Evolutionary conservation across 1,140 invertebrate species (phyloP), one percentile per base, ranked within the genome.

Genomic region (Vanessa tameamea): DNA sequence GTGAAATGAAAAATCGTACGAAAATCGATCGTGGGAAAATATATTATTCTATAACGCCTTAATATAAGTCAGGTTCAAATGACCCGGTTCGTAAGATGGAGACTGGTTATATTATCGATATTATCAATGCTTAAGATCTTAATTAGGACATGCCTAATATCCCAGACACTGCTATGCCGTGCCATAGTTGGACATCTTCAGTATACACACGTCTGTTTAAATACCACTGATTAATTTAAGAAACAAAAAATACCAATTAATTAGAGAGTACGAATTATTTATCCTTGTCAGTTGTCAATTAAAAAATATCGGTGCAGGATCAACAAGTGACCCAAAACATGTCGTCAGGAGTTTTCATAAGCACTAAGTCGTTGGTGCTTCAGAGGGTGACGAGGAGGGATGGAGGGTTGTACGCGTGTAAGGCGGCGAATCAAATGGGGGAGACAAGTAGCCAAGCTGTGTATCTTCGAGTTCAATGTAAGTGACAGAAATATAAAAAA

Each of bases 261-360:
- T 48, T 3, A 48, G 47, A 53, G 13, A 1, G n/a, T 15, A 4
- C 51, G 4, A 53, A n/a, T n/a, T 16, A 20, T 31, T 31, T 31
- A 31, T 31, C 26, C 26, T 4, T 31, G 0, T 55, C 2, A 16
- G 51, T 8, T 53, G 5, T 55, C 20, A 55, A 15, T 23, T 14
- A 14, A 50, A 50, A 14, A n/a, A 15, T 12, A 12, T 67, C 53
- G 6, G 16, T 16, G 75, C 89, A 97, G 97, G 96, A 96, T 37
- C 92, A 94, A 48, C 89, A 95, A 76, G 94, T 98, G 59, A 95
- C 94, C 74, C 96, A 97, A 90, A 97, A 97, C 87, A 95, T 96
- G 87, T 96, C 96, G 13, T 95, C 95, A 23, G 96, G 97, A 51
- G 95, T 98, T 55, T 97, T 98, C 87, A 96, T 98, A 87, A 97